A percentile compares a stretch with the other conserved stretches of the same genome.
Conservation (phyloP, 2,888 invertebrate genomes). For the Papilio elwesi region DNA sequence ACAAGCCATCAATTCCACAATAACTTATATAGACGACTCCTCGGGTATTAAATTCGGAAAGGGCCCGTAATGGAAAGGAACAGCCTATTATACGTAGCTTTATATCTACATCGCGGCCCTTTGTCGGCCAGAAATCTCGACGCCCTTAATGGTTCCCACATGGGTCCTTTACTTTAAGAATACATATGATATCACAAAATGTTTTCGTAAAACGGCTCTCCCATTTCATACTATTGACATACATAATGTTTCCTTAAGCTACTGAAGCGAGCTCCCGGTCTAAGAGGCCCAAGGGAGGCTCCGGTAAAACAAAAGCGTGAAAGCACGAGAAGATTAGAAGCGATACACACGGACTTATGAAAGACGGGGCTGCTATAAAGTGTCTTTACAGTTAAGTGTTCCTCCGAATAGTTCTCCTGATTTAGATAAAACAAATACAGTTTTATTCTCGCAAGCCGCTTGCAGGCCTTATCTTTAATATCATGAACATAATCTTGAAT, state of each 20-base stretch:
- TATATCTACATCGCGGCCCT: slow-evolving; percentile 45
- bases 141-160: slow-evolving; percentile 71
- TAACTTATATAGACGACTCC: slow-evolving; percentile 60
- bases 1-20: slow-evolving; percentile 35
- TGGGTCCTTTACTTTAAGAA: slow-evolving; percentile 70
- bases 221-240: slow-evolving; percentile 75
- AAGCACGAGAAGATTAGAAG: slow-evolving; percentile 70
- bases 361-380: slow-evolving; percentile 56
- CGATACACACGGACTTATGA: slow-evolving; percentile 63
- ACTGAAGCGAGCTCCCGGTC: slow-evolving; percentile 53
- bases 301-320: slow-evolving; percentile 72
- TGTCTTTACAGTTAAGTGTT: slow-evolving; percentile 56
- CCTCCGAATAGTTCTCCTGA: slow-evolving; percentile 41
- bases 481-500: not conserved
- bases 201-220: slow-evolving; percentile 75
- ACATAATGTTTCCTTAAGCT: slow-evolving; percentile 73
- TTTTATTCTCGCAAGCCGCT: not conserved
- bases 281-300: slow-evolving; percentile 62
- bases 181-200: slow-evolving; percentile 77
- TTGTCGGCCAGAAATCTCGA: slow-evolving; percentile 68
- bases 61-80: slow-evolving; percentile 43
- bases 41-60: slow-evolving; percentile 44
- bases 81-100: slow-evolving; percentile 39
- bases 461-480: not conserved
- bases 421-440: slow-evolving; percentile 33